These are phyloP conservation scores for Enteromius thamalakanensis DNA, from an alignment of 2,797 vertebrate species.

Conservation along the genomic window DNA sequence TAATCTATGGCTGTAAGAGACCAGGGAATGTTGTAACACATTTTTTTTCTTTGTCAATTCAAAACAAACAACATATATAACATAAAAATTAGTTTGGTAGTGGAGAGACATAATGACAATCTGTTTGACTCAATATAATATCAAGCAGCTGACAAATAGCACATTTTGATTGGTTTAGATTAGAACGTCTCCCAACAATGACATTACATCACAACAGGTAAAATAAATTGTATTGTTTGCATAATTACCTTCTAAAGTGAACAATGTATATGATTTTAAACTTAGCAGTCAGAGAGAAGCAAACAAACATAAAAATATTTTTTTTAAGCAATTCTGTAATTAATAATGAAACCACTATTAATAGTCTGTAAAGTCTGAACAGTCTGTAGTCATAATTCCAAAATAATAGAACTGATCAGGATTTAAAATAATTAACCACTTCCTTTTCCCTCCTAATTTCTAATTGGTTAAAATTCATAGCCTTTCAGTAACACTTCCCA, in stretches of 20 bases:
- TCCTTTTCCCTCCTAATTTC: not conserved
- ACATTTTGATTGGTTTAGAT: not conserved
- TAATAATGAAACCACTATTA: not conserved
- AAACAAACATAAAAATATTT: not conserved
- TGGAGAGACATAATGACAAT: not conserved
- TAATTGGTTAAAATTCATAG: not conserved
- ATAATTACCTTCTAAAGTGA: not conserved
- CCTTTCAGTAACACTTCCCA: not conserved
- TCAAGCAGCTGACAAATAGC: not conserved
- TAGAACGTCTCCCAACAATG: not conserved
- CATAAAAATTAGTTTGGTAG: not conserved
- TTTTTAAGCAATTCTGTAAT: not conserved
- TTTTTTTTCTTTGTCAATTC: not conserved
- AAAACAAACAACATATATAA: not conserved
- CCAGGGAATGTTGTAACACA: slow-evolving; percentile 6
- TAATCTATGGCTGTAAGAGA: not conserved
- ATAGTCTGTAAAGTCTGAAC: not conserved
- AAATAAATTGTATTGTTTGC: not conserved
- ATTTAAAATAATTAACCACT: not conserved
- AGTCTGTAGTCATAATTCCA: too few species aligned
- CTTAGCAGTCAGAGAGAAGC: not conserved
- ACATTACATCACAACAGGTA: not conserved
- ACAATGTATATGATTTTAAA: not conserved
- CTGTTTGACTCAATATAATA: not conserved
- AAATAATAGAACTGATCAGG: not conserved